Base-by-base conservation (phyloP, 1,140 invertebrate species). In the Atta texana region DNA sequence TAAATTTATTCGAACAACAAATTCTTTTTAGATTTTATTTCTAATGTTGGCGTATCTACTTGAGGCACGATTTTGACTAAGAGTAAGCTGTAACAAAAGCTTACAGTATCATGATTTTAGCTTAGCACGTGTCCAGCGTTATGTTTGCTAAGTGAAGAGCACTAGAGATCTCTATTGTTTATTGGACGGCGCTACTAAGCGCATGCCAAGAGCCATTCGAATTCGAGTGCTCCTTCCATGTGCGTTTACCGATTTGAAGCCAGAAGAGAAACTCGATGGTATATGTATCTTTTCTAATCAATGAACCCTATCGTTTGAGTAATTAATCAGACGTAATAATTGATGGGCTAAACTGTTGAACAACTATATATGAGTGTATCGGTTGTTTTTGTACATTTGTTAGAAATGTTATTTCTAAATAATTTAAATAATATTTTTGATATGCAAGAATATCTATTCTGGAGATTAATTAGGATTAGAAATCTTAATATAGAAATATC, bases 71-170 rank as follows among this genome's bases (percentile, higher is more conserved):
- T 88, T 61, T 80, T n/a, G 3, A 44, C 10, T 51, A 34, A 55
- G 89, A 87, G 77, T 89, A 53, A 84, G 39, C 82, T 44, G 86
- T 80, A 93, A 94, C 92, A 93, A 94, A 92, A 92, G 87, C 91
- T 92, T 92, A 92, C 89, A 91, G 92, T 93, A 95, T 95, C 93
- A 94, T 94, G 94, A 95, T 94, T 94, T 95, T 94, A 94, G 92
- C 89, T 91, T 93, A 75, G 93, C 94, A 95, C 94, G 94, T 95
- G 94, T 91, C 92, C 80, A 87, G 84, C 85, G 91, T 94, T 91
- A 91, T 93, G 93, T 94, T 94, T 93, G 91, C 86, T 92, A 93
- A 86, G 75, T 59, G 89, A 91, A 90, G 87, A 85, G 91, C 80
- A 68, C 76, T 85, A 31, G 85, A 89, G 61, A 14, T 84, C 68